Evolutionary conservation across 2,888 invertebrate genomes (phyloP), one percentile per base, ranked within the genome.

Genomic region (Halictus quadricinctus): DNA sequence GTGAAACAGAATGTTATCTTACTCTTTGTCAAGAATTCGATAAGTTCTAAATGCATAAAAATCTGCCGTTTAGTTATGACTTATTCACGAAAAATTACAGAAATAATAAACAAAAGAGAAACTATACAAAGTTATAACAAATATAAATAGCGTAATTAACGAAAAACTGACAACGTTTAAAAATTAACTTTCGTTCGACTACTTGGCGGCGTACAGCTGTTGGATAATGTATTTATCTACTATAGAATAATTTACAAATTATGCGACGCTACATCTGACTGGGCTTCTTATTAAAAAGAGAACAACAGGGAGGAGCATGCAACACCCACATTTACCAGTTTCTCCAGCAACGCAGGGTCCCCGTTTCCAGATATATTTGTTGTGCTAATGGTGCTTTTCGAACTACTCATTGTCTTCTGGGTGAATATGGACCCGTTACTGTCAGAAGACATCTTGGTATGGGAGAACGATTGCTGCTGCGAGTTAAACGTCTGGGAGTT

Each of bases 271-370:
- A 50, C 21, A 21, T 72, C 29, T 21, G 50, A 18, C 36, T 29
- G 8, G 50, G 7, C 72, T 29, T 50, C 25, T 69, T 36, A 15
- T 41, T 50, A n/a, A 72, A 70, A 66, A 60, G 43, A 74, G 69
- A 87, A 76, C 3, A 48, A 48, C 36, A 77, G 25, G 70, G 76
- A 81, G 82, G 84, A 29, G 81, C 89, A 90, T 80, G 85, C 90
- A 93, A 92, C 91, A 93, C 91, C 88, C 91, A 93, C 92, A 89
- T 93, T 93, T 93, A 94, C 94, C 93, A 94, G 79, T 93, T 94
- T 94, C 76, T 94, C 94, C 79, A 94, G 87, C 76, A 93, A 81
- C 43, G 90, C 85, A 13, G 94, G 88, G 86, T 94, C 94, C 25
- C 92, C 93, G 58, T 84, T 91, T 66, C 91, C 91, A 46, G 90